Base-by-base conservation (phyloP, 1,140 invertebrate species). In the Solen grandis region DNA sequence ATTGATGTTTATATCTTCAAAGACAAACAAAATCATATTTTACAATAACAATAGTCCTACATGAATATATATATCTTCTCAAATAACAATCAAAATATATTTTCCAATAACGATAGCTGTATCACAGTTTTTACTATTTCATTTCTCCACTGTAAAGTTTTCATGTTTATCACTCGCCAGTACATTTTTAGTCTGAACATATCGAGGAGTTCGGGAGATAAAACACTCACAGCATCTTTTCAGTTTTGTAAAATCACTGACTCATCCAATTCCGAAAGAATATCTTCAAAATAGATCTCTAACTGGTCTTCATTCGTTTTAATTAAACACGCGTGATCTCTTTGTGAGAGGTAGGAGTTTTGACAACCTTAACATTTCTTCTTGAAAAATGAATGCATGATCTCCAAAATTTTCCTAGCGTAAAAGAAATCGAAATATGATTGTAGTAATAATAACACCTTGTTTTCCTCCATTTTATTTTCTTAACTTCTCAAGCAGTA, bases 241-340 rank as follows among this genome's bases (percentile, higher is more conserved):
- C 68, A 70, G 19, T 57, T 54, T 10, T 19, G 13, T 29, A 70
- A 25, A 2, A 70, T n/a, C 4, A 36, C 52, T 25, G n/a, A 29
- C 35, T 70, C 68, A 25, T 70, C 29, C 52, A 70, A 46, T 55
- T 35, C 50, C 1, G 1, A 33, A 5, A 70, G 13, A 10, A 70
- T 36, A 31, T 70, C 50, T 3, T 70, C 46, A 70, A 70, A 74
- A 10, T 55, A 70, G 8, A 70, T 29, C 8, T 70, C 14, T 27
- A 70, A 19, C n/a, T 55, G 5, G 19, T 57, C 27, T 31, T 55
- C n/a, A 1, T 54, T 33, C 1, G 46, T 31, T 2, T 55, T 1
- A 3, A 10, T 5, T 54, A 70, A 70, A 25, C 69, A 73, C 31
- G 69, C 19, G 55, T 73, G 69, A 41, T n/a, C n/a, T n/a, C n/a